phyloP scores from a whole-genome alignment of 2,888 invertebrate genomes.

The Emmelina monodactyla region DNA sequence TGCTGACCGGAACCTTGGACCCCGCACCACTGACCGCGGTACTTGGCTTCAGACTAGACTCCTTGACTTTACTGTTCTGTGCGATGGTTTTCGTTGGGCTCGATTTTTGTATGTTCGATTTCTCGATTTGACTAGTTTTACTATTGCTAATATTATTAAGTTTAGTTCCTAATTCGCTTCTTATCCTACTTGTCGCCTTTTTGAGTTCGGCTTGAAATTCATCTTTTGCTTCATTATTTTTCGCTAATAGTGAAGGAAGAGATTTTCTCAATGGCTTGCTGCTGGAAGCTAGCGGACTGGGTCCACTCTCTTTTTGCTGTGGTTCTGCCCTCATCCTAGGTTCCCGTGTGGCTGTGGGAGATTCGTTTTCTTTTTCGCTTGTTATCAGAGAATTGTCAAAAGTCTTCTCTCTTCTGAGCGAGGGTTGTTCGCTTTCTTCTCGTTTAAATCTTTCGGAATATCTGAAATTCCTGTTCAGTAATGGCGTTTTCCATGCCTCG shows the following conservation, averaged over 20 bases:
- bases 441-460: conserved; percentile 57
- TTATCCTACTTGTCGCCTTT: conserved; percentile 60
- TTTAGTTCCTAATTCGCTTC: conserved; percentile 54
- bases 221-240: conserved; percentile 62
- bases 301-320: conserved; percentile 36
- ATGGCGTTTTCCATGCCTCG: conserved; percentile 56
- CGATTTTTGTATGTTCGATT: conserved; percentile 35
- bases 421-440: conserved; percentile 39
- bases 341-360: conserved; percentile 38
- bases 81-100: conserved; percentile 50
- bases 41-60: conserved; percentile 52
- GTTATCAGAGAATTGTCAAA: conserved; percentile 51
- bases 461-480: conserved; percentile 53
- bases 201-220: conserved; percentile 62
- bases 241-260: conserved; percentile 59
- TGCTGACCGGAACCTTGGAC: conserved; percentile 28
- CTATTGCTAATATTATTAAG: conserved; percentile 50
- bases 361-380: conserved; percentile 38
- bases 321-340: conserved; percentile 38
- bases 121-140: conserved; percentile 55
- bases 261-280: conserved; percentile 57
- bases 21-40: conserved; percentile 23
- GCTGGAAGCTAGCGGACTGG: conserved; percentile 35
- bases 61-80: conserved; percentile 49
- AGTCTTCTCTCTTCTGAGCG: conserved; percentile 56